These are phyloP conservation scores for Dolomedes plantarius DNA, from an alignment of 2,888 invertebrate genomes.

Conservation along the genomic window DNA sequence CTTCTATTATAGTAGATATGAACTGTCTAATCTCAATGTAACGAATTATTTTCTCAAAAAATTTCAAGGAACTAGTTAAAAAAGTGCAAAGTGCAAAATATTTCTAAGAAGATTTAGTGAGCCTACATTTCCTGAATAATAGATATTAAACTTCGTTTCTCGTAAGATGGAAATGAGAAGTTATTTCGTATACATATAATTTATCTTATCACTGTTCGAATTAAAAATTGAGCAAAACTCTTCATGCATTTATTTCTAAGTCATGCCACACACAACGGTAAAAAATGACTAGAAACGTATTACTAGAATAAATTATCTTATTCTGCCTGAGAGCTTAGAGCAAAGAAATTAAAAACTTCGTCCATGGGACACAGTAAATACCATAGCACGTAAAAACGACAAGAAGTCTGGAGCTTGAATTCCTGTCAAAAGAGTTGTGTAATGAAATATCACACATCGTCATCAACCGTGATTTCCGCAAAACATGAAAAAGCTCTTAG, in stretches of 20 bases:
- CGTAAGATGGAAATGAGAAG: too few relatives aligned
- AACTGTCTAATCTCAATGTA: too few relatives aligned
- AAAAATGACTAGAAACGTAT: neutral
- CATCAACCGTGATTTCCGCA: neutral
- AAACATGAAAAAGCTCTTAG: neutral
- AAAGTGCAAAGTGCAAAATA: neutral
- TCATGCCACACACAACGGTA: neutral
- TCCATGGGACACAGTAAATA: slow-evolving; percentile 5
- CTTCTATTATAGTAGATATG: too few relatives aligned
- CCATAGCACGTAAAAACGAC: slow-evolving; percentile 3
- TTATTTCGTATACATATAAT: too few relatives aligned
- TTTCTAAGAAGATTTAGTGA: neutral
- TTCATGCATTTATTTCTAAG: neutral
- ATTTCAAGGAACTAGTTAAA: too few relatives aligned
- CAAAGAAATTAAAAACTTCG: neutral
- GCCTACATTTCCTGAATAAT: neutral
- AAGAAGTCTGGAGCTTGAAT: neutral
- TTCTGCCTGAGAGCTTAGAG: slow-evolving; percentile 2
- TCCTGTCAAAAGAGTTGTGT: neutral
- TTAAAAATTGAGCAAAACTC: neutral
- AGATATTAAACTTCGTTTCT: neutral
- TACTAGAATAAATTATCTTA: neutral
- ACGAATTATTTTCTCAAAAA: too few relatives aligned
- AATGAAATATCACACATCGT: slow-evolving; percentile 1
- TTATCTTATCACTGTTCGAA: neutral